phyloP scores from a whole-genome alignment of 2,888 invertebrate species.

The Schizaphis graminum region DNA sequence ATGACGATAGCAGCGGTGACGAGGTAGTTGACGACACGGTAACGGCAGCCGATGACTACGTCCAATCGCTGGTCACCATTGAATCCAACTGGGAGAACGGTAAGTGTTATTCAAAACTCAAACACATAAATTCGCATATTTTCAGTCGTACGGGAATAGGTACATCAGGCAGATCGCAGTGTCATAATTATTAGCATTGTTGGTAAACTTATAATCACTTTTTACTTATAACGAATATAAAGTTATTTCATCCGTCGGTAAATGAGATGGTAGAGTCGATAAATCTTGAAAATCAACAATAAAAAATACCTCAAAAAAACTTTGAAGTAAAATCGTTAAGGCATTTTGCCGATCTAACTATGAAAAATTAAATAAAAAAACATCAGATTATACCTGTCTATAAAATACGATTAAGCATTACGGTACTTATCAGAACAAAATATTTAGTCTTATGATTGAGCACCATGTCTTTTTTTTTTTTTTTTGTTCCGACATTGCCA shows the following conservation, averaged over 20 bases:
- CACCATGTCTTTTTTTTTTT: not conserved
- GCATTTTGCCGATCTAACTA: not conserved
- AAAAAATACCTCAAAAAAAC: not conserved
- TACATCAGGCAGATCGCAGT: not conserved
- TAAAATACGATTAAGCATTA: not conserved
- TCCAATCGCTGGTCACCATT: slow-evolving; percentile 61
- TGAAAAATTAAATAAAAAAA: not conserved
- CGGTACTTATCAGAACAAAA: not conserved
- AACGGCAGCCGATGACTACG: slow-evolving; percentile 42
- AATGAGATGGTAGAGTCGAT: not conserved
- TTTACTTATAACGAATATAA: not conserved
- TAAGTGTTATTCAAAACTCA: not conserved
- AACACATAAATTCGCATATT: not conserved
- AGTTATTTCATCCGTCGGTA: not conserved
- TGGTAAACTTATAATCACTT: not conserved
- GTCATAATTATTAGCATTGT: not conserved
- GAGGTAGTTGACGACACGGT: not conserved
- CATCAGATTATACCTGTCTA: not conserved
- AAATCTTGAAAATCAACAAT: not conserved
- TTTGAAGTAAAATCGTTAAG: not conserved
- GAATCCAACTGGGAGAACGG: slow-evolving; percentile 62
- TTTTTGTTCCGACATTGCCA: not conserved
- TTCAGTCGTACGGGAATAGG: not conserved
- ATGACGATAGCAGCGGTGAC: not conserved
- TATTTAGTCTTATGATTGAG: not conserved